Percentiles rank a stretch among this genome's conserved stretches.
Evolutionary conservation across 1,140 invertebrate genomes (phyloP).

Genomic region (Habropoda laboriosa): DNA sequence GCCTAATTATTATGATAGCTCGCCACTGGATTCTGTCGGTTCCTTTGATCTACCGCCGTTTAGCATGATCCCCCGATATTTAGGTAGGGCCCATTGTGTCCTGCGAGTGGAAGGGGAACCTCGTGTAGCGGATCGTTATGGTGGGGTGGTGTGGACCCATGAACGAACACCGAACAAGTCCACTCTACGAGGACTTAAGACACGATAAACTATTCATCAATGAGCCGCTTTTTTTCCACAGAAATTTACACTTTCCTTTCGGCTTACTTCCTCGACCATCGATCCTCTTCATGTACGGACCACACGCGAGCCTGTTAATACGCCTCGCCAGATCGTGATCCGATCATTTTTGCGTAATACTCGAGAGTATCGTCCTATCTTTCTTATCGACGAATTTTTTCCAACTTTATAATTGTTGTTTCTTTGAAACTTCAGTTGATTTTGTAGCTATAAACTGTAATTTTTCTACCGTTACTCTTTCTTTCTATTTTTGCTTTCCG

Average conservation of each 20-base stretch:
- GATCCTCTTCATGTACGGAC: constrained; percentile 27
- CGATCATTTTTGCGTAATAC: no score
- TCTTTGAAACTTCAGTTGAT: no score
- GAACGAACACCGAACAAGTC: not conserved
- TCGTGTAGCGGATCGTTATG: constrained; percentile 36
- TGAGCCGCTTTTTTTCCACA: constrained; percentile 56
- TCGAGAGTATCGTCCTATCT: no score
- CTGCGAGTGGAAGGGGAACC: constrained; percentile 34
- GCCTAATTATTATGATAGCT: constrained; percentile 82
- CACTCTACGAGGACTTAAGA: constrained; percentile 25
- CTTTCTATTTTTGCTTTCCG: no score
- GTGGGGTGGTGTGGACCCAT: constrained; percentile 4
- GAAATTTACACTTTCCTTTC: constrained; percentile 57
- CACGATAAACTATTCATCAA: constrained; percentile 69
- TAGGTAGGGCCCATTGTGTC: constrained; percentile 72
- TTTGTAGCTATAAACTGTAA: no score
- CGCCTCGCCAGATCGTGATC: no score
- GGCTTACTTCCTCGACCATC: not conserved
- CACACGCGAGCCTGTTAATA: constrained; percentile 48
- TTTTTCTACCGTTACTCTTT: no score
- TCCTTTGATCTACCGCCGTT: constrained; percentile 80
- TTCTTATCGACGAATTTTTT: no score
- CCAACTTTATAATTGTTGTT: no score
- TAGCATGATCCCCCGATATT: constrained; percentile 80
- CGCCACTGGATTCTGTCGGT: constrained; percentile 81